phyloP scores from a whole-genome alignment of 2,113 vertebrate species.

The Microcebus murinus region DNA sequence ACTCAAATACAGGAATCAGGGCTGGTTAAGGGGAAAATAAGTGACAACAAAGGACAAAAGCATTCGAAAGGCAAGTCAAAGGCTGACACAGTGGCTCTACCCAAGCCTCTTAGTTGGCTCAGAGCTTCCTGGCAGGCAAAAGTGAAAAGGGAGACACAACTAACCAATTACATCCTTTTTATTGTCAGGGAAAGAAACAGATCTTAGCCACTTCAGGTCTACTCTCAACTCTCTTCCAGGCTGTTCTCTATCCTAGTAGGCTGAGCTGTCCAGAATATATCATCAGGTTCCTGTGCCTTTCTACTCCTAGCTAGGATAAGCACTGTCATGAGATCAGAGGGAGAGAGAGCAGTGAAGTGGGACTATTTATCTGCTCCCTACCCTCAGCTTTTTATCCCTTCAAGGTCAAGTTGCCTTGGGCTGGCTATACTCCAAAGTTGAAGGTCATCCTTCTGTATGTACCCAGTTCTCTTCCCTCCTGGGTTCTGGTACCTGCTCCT shows the following conservation, averaged over 20 bases:
- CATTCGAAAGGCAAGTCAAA: not conserved
- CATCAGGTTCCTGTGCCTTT: not conserved
- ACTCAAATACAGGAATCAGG: not conserved
- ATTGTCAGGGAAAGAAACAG: not conserved
- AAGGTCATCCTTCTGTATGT: not conserved
- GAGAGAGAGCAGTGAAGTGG: not conserved
- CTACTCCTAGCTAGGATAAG: not conserved
- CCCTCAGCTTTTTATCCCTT: not conserved
- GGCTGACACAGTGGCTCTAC: not conserved
- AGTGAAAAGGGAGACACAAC: not conserved
- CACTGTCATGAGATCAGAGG: not conserved
- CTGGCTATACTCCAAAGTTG: not conserved
- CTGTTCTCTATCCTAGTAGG: not conserved
- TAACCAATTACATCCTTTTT: not conserved
- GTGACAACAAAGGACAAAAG: not conserved
- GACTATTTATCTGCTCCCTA: not conserved
- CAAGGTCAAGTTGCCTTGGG: not conserved
- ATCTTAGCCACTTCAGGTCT: not conserved
- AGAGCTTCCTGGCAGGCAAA: slow-evolving; percentile 39
- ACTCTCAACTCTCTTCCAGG: not conserved
- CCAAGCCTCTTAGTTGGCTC: not conserved
- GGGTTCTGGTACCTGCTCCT: not conserved
- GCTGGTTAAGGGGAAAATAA: not conserved
- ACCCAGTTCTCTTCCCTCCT: not conserved
- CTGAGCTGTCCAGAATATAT: not conserved